These are phyloP conservation scores for Acropora tenuis DNA, from an alignment of 64 coral and sea anemone species.

Conservation along the genomic window DNA sequence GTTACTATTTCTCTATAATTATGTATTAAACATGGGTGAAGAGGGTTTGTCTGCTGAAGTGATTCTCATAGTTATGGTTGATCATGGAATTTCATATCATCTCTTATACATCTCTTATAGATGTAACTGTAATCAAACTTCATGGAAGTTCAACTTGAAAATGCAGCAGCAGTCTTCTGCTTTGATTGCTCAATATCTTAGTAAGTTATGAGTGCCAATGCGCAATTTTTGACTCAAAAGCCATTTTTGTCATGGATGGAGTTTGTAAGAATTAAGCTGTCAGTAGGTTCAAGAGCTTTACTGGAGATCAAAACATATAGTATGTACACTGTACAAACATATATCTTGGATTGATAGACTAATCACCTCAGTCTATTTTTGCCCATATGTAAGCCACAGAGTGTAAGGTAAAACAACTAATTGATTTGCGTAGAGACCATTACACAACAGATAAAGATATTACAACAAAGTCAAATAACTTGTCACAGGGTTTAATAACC, in stretches of 20 bases:
- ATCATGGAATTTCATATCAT: conserved; percentile 9
- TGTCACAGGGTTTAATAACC: conserved; percentile 9
- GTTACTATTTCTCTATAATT: conserved; percentile 32
- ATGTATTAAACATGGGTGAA: conserved; percentile 1
- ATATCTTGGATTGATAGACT: background rate
- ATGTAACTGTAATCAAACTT: background rate
- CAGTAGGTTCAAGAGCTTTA: conserved; percentile 14
- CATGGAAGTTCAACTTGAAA: background rate
- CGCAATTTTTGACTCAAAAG: conserved; percentile 6
- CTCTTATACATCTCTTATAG: conserved; percentile 9
- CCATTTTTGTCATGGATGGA: conserved; percentile 5
- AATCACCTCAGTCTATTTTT: background rate
- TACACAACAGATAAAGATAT: background rate
- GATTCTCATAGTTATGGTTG: conserved; percentile 14
- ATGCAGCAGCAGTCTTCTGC: conserved; percentile 5
- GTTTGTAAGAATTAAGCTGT: conserved; percentile 9
- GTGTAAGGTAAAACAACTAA: conserved; percentile 1
- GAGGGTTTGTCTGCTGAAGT: conserved; percentile 18
- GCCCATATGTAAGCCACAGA: background rate
- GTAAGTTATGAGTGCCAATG: conserved; percentile 9
- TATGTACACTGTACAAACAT: too few species aligned
- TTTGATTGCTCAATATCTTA: conserved; percentile 10
- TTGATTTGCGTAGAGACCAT: background rate
- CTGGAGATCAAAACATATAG: background rate
- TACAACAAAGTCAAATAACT: background rate